A percentile compares a stretch with the other conserved stretches of the same genome.
phyloP scores from a whole-genome alignment of 2,888 invertebrate genomes.

The Anticlea derivata region DNA sequence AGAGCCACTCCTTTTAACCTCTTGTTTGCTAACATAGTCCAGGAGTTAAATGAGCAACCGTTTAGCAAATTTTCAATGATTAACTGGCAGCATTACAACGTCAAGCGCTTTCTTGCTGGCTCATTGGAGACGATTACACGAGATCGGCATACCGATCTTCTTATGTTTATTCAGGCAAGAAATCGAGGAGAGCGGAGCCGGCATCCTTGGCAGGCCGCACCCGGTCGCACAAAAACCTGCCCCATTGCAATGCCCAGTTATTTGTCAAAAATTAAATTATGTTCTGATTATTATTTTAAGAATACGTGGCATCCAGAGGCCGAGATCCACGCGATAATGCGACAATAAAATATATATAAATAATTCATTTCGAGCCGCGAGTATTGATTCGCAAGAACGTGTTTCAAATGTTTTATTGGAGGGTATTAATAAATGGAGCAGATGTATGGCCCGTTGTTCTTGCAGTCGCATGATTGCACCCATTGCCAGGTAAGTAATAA shows the following conservation, averaged over 20 bases:
- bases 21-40: no score
- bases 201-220: constrained; percentile 50
- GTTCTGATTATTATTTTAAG: constrained; percentile 76
- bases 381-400: constrained; percentile 82
- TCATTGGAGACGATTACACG: constrained; percentile 54
- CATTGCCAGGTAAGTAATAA: constrained; percentile 68
- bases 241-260: constrained; percentile 65
- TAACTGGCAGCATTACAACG: constrained; percentile 10
- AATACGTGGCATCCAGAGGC: constrained; percentile 57
- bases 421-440: constrained; percentile 79
- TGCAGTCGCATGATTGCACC: constrained; percentile 55
- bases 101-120: constrained; percentile 25
- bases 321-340: constrained; percentile 76
- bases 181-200: constrained; percentile 38
- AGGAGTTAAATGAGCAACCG: constrained; percentile 4
- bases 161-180: constrained; percentile 59
- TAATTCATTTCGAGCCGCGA: constrained; percentile 73
- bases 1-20: no score
- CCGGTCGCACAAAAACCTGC: constrained; percentile 58
- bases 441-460: constrained; percentile 65
- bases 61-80: constrained; percentile 2
- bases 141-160: constrained; percentile 53
- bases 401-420: constrained; percentile 80
- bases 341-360: constrained; percentile 81
- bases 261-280: constrained; percentile 82